These are phyloP conservation scores for Pseudococcus longispinus DNA, from an alignment of 2,888 invertebrate genomes.

Conservation along the genomic window DNA sequence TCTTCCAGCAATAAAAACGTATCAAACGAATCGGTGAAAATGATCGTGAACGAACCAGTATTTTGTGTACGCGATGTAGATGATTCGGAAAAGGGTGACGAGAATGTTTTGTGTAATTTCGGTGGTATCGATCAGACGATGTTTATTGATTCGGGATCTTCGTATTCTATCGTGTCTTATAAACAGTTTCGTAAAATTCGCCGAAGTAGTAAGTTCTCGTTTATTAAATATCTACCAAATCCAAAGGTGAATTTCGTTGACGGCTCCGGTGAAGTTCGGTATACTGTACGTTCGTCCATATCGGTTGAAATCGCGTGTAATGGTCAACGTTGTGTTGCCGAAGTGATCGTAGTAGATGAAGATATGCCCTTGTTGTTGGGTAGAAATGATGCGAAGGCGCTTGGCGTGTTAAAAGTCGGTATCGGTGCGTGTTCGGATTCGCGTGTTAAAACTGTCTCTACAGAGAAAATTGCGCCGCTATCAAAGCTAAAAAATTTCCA, in stretches of 20 bases:
- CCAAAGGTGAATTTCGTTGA: neutral
- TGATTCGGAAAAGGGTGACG: no score
- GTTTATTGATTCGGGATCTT: no score
- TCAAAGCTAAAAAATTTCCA: neutral
- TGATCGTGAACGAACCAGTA: neutral
- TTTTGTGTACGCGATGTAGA: neutral
- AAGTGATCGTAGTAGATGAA: neutral
- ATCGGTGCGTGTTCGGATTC: neutral
- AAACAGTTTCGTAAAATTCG: no score
- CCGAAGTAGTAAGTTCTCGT: no score
- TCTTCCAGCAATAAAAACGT: neutral
- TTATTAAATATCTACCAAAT: no score
- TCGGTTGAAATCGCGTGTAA: neutral
- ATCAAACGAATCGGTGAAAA: no score
- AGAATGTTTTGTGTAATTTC: no score
- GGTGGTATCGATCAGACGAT: no score
- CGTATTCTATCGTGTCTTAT: no score
- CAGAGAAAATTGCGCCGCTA: neutral
- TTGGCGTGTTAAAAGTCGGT: neutral
- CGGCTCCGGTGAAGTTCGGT: neutral
- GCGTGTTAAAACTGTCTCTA: neutral
- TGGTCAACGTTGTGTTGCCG: neutral
- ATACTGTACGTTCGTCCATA: neutral
- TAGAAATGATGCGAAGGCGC: neutral
- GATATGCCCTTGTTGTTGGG: neutral